These are phyloP conservation scores for Chloebia gouldiae DNA, from an alignment of 2,113 vertebrate genomes.

Conservation along the genomic window DNA sequence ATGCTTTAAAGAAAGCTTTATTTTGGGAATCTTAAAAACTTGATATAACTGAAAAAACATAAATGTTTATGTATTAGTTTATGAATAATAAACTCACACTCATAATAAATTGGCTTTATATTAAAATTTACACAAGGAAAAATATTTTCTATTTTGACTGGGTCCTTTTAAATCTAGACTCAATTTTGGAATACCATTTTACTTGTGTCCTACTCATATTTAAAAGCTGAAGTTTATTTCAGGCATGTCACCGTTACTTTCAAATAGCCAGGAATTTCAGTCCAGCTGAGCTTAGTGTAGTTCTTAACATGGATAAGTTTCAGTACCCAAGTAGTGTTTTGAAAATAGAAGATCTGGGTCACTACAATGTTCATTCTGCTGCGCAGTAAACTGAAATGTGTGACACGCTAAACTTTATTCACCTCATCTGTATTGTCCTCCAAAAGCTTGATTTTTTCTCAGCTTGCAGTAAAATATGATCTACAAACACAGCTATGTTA, in stretches of 20 bases:
- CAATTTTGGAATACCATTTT: background rate
- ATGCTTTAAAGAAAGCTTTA: conserved; percentile 24
- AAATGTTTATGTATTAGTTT: background rate
- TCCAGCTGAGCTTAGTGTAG: background rate
- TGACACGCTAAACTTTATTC: background rate
- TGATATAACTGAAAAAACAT: background rate
- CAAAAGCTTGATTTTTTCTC: background rate
- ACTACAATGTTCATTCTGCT: background rate
- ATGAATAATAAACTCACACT: background rate
- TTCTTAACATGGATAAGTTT: background rate
- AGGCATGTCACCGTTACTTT: background rate
- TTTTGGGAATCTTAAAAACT: background rate
- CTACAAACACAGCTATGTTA: background rate
- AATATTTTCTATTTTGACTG: background rate
- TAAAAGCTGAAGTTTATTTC: background rate
- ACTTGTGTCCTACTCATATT: background rate
- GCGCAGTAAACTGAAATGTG: background rate
- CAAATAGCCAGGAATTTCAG: background rate
- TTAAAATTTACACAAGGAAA: background rate
- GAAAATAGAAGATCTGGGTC: background rate
- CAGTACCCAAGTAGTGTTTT: background rate
- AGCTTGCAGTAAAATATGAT: background rate
- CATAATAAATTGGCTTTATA: background rate
- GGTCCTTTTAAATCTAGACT: background rate
- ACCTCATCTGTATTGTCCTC: background rate